These are phyloP conservation scores for Griposia aprilina DNA, from an alignment of 2,888 invertebrate genomes.

Conservation along the genomic window DNA sequence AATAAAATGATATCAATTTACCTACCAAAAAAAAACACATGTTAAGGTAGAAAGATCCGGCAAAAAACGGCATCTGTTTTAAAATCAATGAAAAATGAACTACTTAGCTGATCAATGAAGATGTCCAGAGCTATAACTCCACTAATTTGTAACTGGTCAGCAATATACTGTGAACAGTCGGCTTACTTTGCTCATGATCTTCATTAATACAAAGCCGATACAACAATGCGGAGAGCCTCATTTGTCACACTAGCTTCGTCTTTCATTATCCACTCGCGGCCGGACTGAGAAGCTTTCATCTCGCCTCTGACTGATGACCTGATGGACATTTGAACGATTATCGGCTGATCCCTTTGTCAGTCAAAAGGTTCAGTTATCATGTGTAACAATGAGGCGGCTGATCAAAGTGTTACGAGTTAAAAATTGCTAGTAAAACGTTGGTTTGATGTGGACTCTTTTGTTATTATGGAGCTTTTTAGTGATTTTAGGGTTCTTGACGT, in stretches of 20 bases:
- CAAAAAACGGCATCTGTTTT: neutral
- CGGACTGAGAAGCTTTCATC: constrained; percentile 79
- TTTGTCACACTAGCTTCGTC: constrained; percentile 80
- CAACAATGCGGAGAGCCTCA: constrained; percentile 79
- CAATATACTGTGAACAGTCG: constrained; percentile 34
- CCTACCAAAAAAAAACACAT: neutral
- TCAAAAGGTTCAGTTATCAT: constrained; percentile 79
- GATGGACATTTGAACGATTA: constrained; percentile 86
- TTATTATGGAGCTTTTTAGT: constrained; percentile 7
- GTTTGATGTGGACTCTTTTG: constrained; percentile 28
- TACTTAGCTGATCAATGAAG: neutral
- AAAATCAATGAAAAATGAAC: neutral
- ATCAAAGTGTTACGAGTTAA: constrained; percentile 77
- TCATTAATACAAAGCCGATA: constrained; percentile 80
- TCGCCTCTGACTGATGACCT: constrained; percentile 86
- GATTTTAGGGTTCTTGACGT: constrained; percentile 6
- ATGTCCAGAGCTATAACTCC: neutral
- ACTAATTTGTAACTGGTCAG: constrained; percentile 35
- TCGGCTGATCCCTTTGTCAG: constrained; percentile 84
- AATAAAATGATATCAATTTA: neutral
- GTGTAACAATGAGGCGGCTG: constrained; percentile 80
- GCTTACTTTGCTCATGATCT: constrained; percentile 72
- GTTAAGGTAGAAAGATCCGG: neutral
- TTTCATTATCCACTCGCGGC: constrained; percentile 72
- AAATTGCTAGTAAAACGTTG: constrained; percentile 39